Evolutionary conservation across 2,113 vertebrate species (phyloP), one percentile per base, ranked within the genome.

Genomic region (Tupaia tana): DNA sequence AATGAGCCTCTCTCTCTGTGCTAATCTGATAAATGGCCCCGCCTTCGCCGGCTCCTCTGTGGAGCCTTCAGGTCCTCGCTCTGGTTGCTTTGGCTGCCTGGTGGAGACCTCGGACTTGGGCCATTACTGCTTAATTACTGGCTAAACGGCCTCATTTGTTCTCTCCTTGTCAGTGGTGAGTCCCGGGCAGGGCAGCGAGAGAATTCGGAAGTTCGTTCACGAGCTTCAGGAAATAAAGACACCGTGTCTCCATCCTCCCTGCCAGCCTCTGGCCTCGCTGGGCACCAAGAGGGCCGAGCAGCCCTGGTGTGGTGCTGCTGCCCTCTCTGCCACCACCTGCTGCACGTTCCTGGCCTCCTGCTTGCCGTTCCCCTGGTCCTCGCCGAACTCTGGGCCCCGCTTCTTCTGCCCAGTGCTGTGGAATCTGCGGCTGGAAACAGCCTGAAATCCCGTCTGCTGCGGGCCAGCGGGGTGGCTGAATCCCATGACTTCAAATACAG

Each of bases 41-140:
- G 85, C 89, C 80, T 86, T 79, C 25, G 90, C 34, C 83, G 27
- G 92, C 80, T 93, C 96, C n/a, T 6, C 66, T 29, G 1, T 3
- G 1, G 15, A 84, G 54, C 61, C 77, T 31, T 70, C 10, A 0
- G 70, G 88, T 93, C 96, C 95, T 66, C 0, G 84, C 95, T 59
- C 94, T 79, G 97, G 96, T 70, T 93, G 86, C 89, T 97, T 93
- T 84, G 43, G 43, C 97, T 29, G 83, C 91, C 70, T 20, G 6
- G 84, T 67, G 1, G 63, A 95, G 95, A 90, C 97, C 97, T 97
- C 86, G 0, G 90, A 83, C 91, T 29, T 29, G 56, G 96, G 94
- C 97, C 97, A 97, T 98, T 98, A 98, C 77, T 61, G 93, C 96
- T 97, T 98, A 98, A 98, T 98, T 98, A 97, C 97, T 91, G 90